phyloP scores from a whole-genome alignment of 2,113 vertebrate genomes.

The Aplodontia rufa region DNA sequence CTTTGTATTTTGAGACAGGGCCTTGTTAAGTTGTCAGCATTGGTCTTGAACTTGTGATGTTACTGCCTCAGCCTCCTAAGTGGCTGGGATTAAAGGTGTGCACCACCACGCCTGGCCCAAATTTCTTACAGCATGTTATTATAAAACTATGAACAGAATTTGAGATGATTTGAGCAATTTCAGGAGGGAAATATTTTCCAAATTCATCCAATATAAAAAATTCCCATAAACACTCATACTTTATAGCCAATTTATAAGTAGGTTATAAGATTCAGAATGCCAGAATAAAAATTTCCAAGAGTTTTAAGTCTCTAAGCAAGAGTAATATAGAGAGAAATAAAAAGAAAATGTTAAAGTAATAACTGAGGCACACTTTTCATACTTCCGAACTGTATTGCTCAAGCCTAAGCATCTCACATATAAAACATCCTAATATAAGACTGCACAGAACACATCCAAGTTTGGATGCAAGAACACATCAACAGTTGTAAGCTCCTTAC shows the following conservation, averaged over 20 bases:
- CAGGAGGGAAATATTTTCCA: background rate
- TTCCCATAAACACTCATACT: constrained; percentile 39
- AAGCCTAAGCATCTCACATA: background rate
- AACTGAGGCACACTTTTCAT: background rate
- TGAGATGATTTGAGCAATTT: background rate
- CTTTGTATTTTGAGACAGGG: no score
- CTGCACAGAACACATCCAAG: background rate
- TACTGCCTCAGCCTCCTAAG: no score
- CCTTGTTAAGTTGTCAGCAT: no score
- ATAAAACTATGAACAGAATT: no score
- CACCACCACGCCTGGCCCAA: no score
- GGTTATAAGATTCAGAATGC: background rate
- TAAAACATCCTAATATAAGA: rapidly evolving
- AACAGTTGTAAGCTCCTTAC: constrained; percentile 84
- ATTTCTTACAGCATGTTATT: background rate
- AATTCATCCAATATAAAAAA: constrained; percentile 26
- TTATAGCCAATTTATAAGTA: constrained; percentile 7
- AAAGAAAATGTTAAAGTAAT: background rate
- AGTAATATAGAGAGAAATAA: constrained; percentile 11
- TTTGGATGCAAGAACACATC: background rate
- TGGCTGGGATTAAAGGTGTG: no score
- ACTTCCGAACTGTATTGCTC: background rate
- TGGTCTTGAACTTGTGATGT: no score
- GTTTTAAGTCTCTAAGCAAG: constrained; percentile 49
- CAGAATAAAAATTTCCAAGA: constrained; percentile 31